Base-by-base conservation (phyloP, 2,888 invertebrate genomes). In the Periphyllus acericola region DNA sequence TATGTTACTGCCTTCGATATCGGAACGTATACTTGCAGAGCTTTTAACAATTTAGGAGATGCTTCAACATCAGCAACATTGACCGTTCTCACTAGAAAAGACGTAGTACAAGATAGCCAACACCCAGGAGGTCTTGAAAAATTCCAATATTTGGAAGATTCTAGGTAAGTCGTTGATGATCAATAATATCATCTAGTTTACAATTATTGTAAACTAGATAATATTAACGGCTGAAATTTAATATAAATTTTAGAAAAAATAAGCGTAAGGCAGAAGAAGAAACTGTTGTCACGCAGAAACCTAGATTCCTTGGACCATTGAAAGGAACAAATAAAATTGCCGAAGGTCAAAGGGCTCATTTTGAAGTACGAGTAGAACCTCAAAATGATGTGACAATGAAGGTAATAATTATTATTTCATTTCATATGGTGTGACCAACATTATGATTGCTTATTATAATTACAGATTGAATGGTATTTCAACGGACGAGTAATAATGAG, bases 301-400 rank as follows among this genome's bases (percentile, higher is more conserved):
- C 98, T 72, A 94, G 96, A 91, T 98, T 98, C 92, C 93, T 97
- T 90, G 97, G 97, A 90, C 96, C 96, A 89, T 92, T 98, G 87
- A 97, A 97, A 92, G 97, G 97, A 80, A 97, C 97, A n/a, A 97
- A 96, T 90, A 97, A 96, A 91, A 97, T 98, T 91, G 94, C 96
- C 36, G 98, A 98, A 93, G 97, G 97, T 0, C 98, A 98, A 93
- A 94, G 96, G 80, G 97, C 98, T 90, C 98, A 98, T 91, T 97
- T 98, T 91, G 98, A 98, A 93, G 97, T 96, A 8, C 95, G 98
- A 89, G 96, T 99, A 80, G 97, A 98, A 91, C 99, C 99, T 1
- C 96, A 98, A 92, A 97, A 96, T 91, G 99, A 99, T 92, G 94
- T 97, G 52, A 96, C 96, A 34, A 95, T 99, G 95, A 94, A 94